Evolutionary conservation across 2,888 invertebrate genomes (phyloP).

Genomic region (Apamea anceps): DNA sequence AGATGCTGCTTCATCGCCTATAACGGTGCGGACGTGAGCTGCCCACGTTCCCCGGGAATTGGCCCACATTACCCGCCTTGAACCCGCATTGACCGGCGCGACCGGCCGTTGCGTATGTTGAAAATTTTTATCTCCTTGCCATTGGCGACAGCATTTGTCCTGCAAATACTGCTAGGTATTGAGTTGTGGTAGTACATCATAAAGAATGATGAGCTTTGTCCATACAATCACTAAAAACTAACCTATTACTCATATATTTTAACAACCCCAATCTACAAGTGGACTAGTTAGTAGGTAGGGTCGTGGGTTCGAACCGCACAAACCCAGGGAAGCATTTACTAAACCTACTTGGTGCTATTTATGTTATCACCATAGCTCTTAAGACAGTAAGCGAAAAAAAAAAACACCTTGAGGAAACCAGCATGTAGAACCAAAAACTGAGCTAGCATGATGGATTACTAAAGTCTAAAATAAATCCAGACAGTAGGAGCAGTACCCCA

Average conservation of each 20-base stretch:
- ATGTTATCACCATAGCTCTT: background rate
- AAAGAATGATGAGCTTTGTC: background rate
- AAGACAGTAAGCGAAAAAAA: background rate
- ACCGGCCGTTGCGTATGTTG: constrained; percentile 48
- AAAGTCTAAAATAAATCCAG: background rate
- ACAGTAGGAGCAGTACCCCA: background rate
- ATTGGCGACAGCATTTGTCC: constrained; percentile 58
- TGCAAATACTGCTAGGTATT: constrained; percentile 29
- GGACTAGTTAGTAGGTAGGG: too few relatives aligned
- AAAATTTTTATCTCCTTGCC: constrained; percentile 62
- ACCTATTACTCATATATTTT: background rate
- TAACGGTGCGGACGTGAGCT: constrained; percentile 59
- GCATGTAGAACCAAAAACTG: background rate
- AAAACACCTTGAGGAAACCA: background rate
- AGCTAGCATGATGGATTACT: background rate
- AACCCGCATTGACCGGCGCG: constrained; percentile 39
- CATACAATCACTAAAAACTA: background rate
- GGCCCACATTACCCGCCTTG: constrained; percentile 56
- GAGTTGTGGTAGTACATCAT: background rate
- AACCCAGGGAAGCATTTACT: background rate
- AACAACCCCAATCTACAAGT: too few relatives aligned
- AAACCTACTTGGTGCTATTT: background rate
- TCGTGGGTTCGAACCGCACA: background rate
- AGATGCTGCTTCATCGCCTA: constrained; percentile 54
- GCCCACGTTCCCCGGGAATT: constrained; percentile 55